Base-by-base conservation (phyloP, 64 coral and sea anemone species). In the Stichodactyla helianthus region DNA sequence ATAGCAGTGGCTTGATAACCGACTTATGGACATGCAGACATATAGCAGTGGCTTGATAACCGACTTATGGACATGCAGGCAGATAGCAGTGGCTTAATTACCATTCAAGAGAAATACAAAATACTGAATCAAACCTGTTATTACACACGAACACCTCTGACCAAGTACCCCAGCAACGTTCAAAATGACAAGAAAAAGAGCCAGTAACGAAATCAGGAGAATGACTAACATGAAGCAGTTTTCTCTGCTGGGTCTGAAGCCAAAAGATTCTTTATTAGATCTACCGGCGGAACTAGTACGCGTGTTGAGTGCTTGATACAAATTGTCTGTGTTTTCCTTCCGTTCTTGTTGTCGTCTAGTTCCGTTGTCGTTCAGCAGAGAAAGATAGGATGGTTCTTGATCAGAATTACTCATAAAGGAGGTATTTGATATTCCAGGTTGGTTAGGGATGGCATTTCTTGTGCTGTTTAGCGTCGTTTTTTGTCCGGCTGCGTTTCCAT, bases 131-230 rank as follows among this genome's bases (percentile, higher is more conserved):
- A 71, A 8, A 81, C 51, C 51, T 81, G 17, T 51, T 11, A 3
- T 2, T 20, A 12, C 13, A 81, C 78, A 81, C 7, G 78, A 81
- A 51, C 78, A 81, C 10, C 31, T 79, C 11, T 8, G 7, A 51
- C 78, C 78, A 53, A 81, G 6, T 4, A 81, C 51, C 15, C 78
- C 78, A 52, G 78, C 78, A 28, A 81, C 53, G n/a, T 53, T 20
- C 78, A 81, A 81, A 81, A 81, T 81, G 15, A 81, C 78, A 53
- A 81, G 78, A 53, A 81, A 54, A 20, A 81, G 78, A 19, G 78
- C 78, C 8, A 81, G 78, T 81, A 54, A 20, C 17, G 78, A 17
- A 52, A 81, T 54, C 52, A 53, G 12, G 20, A 81, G 52, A 22
- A 81, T 54, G n/a, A 54, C 1, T 16, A 81, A 19, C 50, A 53